A percentile compares a stretch with the other conserved stretches of the same genome.
phyloP scores from a whole-genome alignment of 2,797 vertebrate genomes.

The Atherinosoma microstoma region DNA sequence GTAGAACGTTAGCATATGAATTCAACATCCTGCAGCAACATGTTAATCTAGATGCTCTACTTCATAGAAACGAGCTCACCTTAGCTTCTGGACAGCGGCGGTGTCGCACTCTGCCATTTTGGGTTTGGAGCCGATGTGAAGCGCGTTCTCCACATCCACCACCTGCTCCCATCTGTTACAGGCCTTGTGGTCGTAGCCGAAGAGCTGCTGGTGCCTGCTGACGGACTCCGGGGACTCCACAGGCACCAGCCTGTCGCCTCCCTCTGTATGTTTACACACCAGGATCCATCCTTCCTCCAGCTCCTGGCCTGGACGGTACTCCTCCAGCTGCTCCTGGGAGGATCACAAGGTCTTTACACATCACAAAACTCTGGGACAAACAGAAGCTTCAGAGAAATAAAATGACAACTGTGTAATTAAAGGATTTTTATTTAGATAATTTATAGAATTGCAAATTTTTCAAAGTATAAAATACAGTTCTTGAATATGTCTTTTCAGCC shows the following conservation, averaged over 20 bases:
- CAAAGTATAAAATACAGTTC: not conserved
- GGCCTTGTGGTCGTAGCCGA: conserved; percentile 94
- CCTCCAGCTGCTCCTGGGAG: conserved; percentile 92
- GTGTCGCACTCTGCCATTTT: conserved; percentile 87
- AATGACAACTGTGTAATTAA: not conserved
- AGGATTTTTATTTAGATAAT: not conserved
- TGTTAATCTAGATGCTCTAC: not conserved
- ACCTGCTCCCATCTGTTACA: conserved; percentile 96
- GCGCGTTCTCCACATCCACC: conserved; percentile 90
- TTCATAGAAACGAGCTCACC: conserved; percentile 78
- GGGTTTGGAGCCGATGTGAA: conserved; percentile 89
- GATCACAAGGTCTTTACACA: not conserved
- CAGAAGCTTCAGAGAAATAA: no score
- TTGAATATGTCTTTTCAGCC: not conserved
- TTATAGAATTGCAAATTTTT: not conserved
- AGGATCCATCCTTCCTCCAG: conserved; percentile 94
- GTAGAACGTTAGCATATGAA: conserved; percentile 1
- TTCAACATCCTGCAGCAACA: not conserved
- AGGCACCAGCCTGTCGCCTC: conserved; percentile 92
- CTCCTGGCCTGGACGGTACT: conserved; percentile 88
- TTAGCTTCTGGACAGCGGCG: conserved; percentile 89
- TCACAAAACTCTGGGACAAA: not conserved
- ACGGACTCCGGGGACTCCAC: conserved; percentile 91
- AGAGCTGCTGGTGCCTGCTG: conserved; percentile 92
- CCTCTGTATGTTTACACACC: conserved; percentile 93